These are phyloP conservation scores for Enteromius radiatus DNA, from an alignment of 2,797 vertebrate genomes.

Conservation along the genomic window DNA sequence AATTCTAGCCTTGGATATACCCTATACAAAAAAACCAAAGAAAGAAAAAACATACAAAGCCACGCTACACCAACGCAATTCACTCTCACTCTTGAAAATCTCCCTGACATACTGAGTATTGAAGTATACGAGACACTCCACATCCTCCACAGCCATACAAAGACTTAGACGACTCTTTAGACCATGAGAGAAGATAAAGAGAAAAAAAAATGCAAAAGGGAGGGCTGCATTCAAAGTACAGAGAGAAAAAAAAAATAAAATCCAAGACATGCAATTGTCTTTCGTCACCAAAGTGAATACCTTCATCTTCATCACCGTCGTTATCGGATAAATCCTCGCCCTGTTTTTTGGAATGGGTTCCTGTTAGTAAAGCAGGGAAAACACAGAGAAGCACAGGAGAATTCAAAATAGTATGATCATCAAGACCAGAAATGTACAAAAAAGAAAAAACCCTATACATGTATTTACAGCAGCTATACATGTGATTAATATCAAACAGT, in stretches of 20 bases:
- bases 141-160: slow-evolving; percentile 50
- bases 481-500: not conserved
- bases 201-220: slow-evolving; percentile 33
- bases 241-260: slow-evolving; percentile 13
- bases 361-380: slow-evolving; percentile 93
- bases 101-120: not conserved
- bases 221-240: slow-evolving; percentile 46
- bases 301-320: slow-evolving; percentile 99
- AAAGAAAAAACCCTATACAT: not conserved
- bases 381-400: slow-evolving; percentile 83
- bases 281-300: slow-evolving; percentile 92
- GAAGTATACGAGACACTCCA: not conserved
- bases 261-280: slow-evolving; percentile 80
- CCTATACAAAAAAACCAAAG: slow-evolving; percentile 3
- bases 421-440: slow-evolving; percentile 64
- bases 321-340: slow-evolving; percentile 99
- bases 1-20: not conserved
- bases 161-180: slow-evolving; percentile 43
- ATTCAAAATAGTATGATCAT: slow-evolving; percentile 53
- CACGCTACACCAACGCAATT: not conserved
- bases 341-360: slow-evolving; percentile 99
- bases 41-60: slow-evolving; percentile 5
- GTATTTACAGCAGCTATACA: not conserved
- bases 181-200: slow-evolving; percentile 38
- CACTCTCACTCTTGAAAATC: not conserved